Evolutionary conservation across 2,113 vertebrate genomes (phyloP).

Genomic region (Pavo muticus): DNA sequence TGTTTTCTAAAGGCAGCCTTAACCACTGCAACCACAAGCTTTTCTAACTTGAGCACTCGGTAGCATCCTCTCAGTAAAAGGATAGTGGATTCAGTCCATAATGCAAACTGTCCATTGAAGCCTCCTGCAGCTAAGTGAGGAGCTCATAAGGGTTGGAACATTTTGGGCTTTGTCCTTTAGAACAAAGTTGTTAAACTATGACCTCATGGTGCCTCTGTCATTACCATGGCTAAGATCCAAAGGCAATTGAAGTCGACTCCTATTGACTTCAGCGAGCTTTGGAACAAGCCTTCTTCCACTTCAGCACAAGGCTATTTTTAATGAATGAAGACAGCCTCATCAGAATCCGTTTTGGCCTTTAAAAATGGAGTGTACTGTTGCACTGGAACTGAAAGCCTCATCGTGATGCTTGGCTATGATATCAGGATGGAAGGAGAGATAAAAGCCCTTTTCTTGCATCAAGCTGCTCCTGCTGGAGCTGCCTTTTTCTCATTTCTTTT

Average conservation of each 20-base stretch:
- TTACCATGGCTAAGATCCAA: not conserved
- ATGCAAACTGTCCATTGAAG: not conserved
- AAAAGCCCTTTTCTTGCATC: slow-evolving; percentile 51
- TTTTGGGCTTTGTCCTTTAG: slow-evolving; percentile 29
- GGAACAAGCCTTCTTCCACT: slow-evolving; percentile 42
- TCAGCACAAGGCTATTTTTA: slow-evolving; percentile 50
- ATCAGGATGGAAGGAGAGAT: slow-evolving; percentile 50
- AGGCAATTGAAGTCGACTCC: slow-evolving; percentile 32
- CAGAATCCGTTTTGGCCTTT: not conserved
- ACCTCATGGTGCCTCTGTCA: slow-evolving; percentile 41
- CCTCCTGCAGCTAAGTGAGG: slow-evolving; percentile 5
- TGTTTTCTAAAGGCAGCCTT: not conserved
- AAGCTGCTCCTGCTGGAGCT: slow-evolving; percentile 39
- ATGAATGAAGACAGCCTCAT: slow-evolving; percentile 5
- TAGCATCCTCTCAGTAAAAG: slow-evolving; percentile 4
- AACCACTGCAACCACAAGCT: slow-evolving; percentile 27
- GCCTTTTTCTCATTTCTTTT: slow-evolving; percentile 21
- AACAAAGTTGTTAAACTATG: slow-evolving; percentile 48
- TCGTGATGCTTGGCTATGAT: slow-evolving; percentile 37
- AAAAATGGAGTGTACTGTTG: slow-evolving; percentile 31
- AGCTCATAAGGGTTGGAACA: not conserved
- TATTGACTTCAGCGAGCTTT: slow-evolving; percentile 7
- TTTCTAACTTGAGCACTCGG: not conserved
- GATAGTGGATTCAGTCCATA: not conserved
- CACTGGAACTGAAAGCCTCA: slow-evolving; percentile 42